A percentile compares a stretch with the other conserved stretches of the same genome.
phyloP scores from a whole-genome alignment of 2,797 vertebrate species.

The Poecilia gillii region DNA sequence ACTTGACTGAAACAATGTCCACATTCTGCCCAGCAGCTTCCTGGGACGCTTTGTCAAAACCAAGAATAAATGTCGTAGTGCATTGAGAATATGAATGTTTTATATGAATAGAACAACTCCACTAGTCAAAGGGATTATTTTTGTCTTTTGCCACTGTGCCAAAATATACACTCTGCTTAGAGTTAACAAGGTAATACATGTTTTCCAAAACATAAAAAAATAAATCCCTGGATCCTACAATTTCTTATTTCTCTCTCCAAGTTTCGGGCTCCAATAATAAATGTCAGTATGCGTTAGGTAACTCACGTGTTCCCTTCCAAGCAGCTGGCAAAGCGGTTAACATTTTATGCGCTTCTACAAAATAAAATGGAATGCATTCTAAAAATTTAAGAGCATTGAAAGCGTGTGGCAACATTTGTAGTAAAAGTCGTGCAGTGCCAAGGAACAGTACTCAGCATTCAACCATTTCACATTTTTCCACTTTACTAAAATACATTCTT shows the following conservation, averaged over 20 bases:
- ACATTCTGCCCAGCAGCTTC: background rate
- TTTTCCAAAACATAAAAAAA: background rate
- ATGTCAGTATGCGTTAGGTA: background rate
- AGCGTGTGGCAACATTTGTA: constrained; percentile 27
- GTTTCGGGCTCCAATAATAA: background rate
- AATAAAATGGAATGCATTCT: background rate
- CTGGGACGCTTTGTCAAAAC: background rate
- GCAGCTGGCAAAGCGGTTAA: background rate
- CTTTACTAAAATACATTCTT: background rate
- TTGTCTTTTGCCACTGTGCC: background rate
- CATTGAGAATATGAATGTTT: background rate
- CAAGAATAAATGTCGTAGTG: background rate
- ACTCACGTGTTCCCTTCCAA: background rate
- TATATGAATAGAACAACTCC: background rate
- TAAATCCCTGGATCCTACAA: background rate
- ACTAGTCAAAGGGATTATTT: background rate
- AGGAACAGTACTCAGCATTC: background rate
- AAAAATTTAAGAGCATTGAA: background rate
- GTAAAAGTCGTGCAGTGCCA: background rate
- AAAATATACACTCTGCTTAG: background rate
- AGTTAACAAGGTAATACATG: background rate
- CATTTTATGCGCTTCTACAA: background rate
- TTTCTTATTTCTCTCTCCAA: background rate
- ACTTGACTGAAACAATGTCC: background rate
- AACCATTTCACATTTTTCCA: background rate